phyloP scores from a whole-genome alignment of 2,113 vertebrate genomes.

The Zosterops borbonicus region DNA sequence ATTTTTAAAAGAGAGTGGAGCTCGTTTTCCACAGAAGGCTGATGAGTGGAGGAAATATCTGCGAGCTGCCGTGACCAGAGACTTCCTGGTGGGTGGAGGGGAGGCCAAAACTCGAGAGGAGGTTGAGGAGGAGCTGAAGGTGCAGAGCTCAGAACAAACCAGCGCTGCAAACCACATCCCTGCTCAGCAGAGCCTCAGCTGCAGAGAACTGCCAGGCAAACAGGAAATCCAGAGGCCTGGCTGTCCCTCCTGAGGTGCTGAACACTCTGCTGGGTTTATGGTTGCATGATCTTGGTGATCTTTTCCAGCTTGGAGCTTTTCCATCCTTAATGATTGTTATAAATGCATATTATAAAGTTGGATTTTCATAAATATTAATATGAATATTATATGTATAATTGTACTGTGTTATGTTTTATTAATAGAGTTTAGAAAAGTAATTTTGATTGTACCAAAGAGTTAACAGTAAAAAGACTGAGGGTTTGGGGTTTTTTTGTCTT shows the following conservation, averaged over 20 bases:
- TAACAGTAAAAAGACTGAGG: too few relatives aligned
- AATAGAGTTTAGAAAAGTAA: too few relatives aligned
- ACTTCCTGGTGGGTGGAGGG: neutral
- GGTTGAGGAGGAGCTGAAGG: fast-evolving
- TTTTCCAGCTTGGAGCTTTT: neutral
- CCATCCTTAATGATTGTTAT: neutral
- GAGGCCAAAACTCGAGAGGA: neutral
- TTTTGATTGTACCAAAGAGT: too few relatives aligned
- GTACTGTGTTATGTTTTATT: too few relatives aligned
- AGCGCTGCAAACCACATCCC: neutral
- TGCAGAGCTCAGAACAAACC: neutral
- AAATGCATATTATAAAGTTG: too few relatives aligned
- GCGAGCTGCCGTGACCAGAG: neutral
- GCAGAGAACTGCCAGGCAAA: neutral
- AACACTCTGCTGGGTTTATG: too few relatives aligned
- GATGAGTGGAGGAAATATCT: neutral
- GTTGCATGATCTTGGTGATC: neutral
- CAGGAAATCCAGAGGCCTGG: neutral
- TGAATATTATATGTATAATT: too few relatives aligned
- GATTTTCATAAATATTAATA: too few relatives aligned
- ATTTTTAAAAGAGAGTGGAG: too few relatives aligned
- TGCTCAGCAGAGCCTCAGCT: neutral
- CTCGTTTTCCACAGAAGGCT: neutral
- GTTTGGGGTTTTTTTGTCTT: too few relatives aligned
- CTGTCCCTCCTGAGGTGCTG: neutral